Percentiles rank a stretch among this genome's conserved stretches.
phyloP scores from a whole-genome alignment of 2,113 vertebrate genomes.

The Xyrauchen texanus region DNA sequence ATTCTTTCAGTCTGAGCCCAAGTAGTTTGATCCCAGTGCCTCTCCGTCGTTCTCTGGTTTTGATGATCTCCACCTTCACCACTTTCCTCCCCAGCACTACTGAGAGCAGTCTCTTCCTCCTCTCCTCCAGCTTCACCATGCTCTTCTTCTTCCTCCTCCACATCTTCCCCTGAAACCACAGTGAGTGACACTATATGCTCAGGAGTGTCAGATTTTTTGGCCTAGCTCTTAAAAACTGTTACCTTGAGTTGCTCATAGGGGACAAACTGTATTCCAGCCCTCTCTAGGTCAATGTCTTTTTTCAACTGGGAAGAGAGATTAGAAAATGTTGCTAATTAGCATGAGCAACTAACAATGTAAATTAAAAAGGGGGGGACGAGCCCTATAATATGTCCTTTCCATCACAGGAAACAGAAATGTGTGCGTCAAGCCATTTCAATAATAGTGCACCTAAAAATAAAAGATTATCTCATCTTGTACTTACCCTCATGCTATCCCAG shows the following conservation, averaged over 20 bases:
- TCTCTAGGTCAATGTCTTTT: constrained; percentile 76
- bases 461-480: too few species aligned
- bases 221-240: constrained; percentile 55
- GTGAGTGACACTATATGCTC: constrained; percentile 17
- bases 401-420: too few species aligned
- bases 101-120: not conserved
- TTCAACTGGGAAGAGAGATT: constrained; percentile 70
- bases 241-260: constrained; percentile 76
- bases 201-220: not conserved
- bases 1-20: constrained; percentile 75
- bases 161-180: constrained; percentile 18
- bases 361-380: too few species aligned
- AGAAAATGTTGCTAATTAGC: not conserved
- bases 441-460: too few species aligned
- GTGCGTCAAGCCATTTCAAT: too few species aligned
- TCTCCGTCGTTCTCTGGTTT: constrained; percentile 66
- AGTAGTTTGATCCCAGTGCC: constrained; percentile 79
- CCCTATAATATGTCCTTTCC: too few species aligned
- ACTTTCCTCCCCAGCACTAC: constrained; percentile 38
- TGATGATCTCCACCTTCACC: constrained; percentile 70
- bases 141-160: constrained; percentile 5
- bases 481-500: too few species aligned
- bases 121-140: constrained; percentile 37
- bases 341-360: too few species aligned
- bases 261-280: constrained; percentile 78